phyloP scores from a whole-genome alignment of 2,113 vertebrate genomes.

The Eolophus roseicapilla region DNA sequence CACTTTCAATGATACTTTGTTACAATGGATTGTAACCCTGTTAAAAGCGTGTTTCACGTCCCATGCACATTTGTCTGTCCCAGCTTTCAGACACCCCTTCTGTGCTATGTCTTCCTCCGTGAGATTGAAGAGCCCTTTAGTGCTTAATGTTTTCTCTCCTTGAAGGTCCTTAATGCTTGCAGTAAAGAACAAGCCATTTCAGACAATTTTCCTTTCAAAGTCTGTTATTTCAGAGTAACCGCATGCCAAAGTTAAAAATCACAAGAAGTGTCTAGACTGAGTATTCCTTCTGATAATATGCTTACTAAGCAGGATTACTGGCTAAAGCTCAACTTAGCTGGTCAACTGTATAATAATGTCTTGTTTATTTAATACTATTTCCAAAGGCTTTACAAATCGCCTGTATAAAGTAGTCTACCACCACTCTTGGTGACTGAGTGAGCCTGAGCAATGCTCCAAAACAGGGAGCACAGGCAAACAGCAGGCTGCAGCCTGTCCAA shows the following conservation, averaged over 20 bases:
- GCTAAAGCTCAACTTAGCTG: slow-evolving; percentile 47
- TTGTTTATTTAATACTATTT: slow-evolving; percentile 37
- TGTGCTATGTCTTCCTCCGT: not conserved
- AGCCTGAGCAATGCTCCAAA: not conserved
- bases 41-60: not conserved
- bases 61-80: not conserved
- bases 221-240: slow-evolving; percentile 57
- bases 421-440: not conserved
- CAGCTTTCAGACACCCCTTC: not conserved
- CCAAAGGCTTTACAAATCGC: slow-evolving; percentile 29
- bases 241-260: slow-evolving; percentile 49
- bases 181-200: slow-evolving; percentile 38
- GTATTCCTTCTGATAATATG: slow-evolving; percentile 4
- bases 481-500: not conserved
- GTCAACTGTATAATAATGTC: slow-evolving; percentile 25
- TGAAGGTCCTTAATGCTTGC: slow-evolving; percentile 2
- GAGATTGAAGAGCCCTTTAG: not conserved
- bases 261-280: slow-evolving; percentile 46
- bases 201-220: slow-evolving; percentile 53
- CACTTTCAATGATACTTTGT: not conserved
- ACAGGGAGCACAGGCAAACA: rapidly evolving
- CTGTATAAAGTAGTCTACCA: not conserved
- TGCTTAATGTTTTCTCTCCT: not conserved
- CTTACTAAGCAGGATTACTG: slow-evolving; percentile 34
- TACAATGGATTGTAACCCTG: not conserved